Conservation (phyloP, 2,888 invertebrate genomes). For the Diabrotica balteata region DNA sequence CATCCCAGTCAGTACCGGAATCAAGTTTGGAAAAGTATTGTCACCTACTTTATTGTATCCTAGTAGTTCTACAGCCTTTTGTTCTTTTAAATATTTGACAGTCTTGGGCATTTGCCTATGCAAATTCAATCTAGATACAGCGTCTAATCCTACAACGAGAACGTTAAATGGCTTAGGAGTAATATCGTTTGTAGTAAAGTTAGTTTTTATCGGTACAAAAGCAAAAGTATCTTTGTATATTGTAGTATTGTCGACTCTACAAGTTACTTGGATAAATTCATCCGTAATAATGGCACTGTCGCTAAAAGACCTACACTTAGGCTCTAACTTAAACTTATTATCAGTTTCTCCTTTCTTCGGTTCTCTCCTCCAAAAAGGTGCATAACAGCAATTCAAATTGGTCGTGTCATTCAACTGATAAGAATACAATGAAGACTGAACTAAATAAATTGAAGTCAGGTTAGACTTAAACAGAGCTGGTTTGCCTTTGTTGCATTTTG, state of each 20-base stretch:
- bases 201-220: constrained; percentile 65
- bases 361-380: constrained; percentile 65
- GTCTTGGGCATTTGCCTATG: constrained; percentile 84
- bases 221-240: constrained; percentile 75
- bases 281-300: constrained; percentile 61
- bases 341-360: constrained; percentile 62
- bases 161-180: constrained; percentile 66
- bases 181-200: constrained; percentile 23
- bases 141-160: constrained; percentile 83
- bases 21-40: constrained; percentile 91
- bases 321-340: constrained; percentile 61
- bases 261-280: constrained; percentile 76
- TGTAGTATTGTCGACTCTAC: constrained; percentile 61
- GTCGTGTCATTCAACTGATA: constrained; percentile 62
- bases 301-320: constrained; percentile 63
- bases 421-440: constrained; percentile 59
- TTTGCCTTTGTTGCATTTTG: constrained; percentile 64
- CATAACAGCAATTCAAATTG: constrained; percentile 69
- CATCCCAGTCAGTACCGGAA: constrained; percentile 79
- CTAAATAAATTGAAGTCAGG: constrained; percentile 66
- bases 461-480: constrained; percentile 67
- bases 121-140: constrained; percentile 85
- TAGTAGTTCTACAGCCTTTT: constrained; percentile 77
- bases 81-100: constrained; percentile 64
- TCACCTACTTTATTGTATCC: constrained; percentile 95